These are phyloP conservation scores for Lontra canadensis DNA, from an alignment of 2,113 vertebrate species.

Conservation along the genomic window DNA sequence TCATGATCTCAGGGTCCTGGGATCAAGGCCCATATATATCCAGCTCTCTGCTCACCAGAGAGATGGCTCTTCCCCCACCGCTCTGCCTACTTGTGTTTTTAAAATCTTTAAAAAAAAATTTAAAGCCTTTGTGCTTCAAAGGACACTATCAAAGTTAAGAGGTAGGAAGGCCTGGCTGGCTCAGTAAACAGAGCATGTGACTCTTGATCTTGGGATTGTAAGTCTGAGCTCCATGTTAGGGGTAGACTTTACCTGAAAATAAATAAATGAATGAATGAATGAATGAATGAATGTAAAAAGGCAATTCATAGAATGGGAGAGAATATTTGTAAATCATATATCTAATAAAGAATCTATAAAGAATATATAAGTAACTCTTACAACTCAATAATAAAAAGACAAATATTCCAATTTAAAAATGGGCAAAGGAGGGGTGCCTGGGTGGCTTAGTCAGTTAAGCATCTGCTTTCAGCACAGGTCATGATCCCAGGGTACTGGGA, in stretches of 20 bases:
- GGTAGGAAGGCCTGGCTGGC: not conserved
- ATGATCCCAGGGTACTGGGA: too few species aligned
- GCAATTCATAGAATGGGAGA: not conserved
- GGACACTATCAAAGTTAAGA: not conserved
- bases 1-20: too few species aligned
- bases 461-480: too few species aligned
- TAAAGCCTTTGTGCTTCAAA: not conserved
- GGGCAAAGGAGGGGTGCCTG: not conserved
- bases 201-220: not conserved
- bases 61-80: too few species aligned
- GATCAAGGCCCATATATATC: too few species aligned
- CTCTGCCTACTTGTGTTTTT: too few species aligned
- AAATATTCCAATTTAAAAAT: not conserved
- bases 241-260: not conserved
- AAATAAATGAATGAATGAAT: not conserved
- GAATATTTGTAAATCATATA: not conserved
- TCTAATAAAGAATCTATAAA: not conserved
- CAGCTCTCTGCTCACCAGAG: too few species aligned
- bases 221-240: not conserved
- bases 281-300: not conserved
- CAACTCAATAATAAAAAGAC: not conserved
- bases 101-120: too few species aligned
- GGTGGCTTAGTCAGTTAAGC: too few species aligned
- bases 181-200: not conserved
- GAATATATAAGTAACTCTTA: not conserved